These are phyloP conservation scores for Chaetops frenatus DNA, from an alignment of 2,113 vertebrate species.

Conservation along the genomic window DNA sequence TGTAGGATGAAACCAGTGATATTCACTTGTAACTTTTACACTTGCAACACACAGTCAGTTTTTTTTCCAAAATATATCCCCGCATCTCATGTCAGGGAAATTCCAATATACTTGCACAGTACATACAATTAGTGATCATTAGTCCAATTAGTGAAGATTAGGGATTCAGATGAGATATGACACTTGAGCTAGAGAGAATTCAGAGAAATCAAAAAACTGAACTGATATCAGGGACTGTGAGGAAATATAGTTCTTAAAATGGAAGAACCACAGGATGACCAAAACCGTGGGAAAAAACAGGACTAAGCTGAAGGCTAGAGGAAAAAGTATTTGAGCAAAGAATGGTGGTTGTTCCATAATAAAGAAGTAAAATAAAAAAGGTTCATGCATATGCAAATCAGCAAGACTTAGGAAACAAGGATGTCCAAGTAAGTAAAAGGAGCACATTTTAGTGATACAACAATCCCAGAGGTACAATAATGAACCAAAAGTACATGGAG, in stretches of 20 bases:
- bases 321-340: neutral
- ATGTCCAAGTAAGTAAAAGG: neutral
- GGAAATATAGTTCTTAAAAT: neutral
- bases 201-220: neutral
- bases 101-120: neutral
- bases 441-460: neutral
- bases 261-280: neutral
- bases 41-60: neutral
- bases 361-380: neutral
- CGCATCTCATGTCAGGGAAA: neutral
- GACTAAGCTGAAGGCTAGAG: neutral
- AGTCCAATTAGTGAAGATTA: neutral
- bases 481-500: neutral
- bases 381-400: neutral
- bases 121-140: neutral
- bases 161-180: neutral
- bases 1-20: neutral
- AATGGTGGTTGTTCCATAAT: neutral
- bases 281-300: neutral
- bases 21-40: neutral
- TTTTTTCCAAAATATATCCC: neutral
- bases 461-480: neutral
- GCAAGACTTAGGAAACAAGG: neutral
- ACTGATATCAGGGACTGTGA: neutral
- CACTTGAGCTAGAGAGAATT: neutral